Conservation (phyloP, 2,888 invertebrate species). For the Drosophila birchii region DNA sequence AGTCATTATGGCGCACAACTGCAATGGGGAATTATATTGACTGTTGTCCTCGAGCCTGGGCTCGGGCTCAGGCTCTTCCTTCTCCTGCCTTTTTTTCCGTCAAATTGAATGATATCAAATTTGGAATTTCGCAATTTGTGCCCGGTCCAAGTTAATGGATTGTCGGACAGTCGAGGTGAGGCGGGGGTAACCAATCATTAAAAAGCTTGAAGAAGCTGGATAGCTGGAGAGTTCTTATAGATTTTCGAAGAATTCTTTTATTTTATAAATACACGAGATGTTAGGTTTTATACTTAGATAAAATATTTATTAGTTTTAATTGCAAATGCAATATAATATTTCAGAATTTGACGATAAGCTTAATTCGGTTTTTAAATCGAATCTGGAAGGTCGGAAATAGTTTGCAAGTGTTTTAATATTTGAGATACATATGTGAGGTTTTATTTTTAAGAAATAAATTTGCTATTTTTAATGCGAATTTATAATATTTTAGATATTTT, state of each 20-base stretch:
- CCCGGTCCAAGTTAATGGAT: slow-evolving; percentile 31
- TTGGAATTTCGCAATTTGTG: slow-evolving; percentile 34
- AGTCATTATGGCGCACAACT: slow-evolving; percentile 79
- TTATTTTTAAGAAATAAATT: no score
- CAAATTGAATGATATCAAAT: slow-evolving; percentile 71
- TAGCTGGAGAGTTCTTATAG: background rate
- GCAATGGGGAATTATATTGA: slow-evolving; percentile 75
- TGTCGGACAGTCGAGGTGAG: slow-evolving; percentile 6
- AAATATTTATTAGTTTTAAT: background rate
- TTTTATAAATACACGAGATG: background rate
- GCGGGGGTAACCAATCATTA: slow-evolving; percentile 12
- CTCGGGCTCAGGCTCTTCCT: background rate
- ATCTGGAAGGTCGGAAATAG: no score
- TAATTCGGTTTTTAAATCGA: no score
- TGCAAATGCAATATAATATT: background rate
- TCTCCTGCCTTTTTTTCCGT: slow-evolving; percentile 25
- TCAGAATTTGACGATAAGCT: background rate
- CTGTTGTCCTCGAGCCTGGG: slow-evolving; percentile 39
- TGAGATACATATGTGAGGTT: no score
- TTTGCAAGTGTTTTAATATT: background rate
- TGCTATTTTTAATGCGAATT: background rate
- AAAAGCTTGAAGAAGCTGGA: background rate
- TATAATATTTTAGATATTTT: background rate
- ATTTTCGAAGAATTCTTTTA: background rate
- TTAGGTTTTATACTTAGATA: background rate